Conservation (phyloP, 2,888 invertebrate genomes). For the Micoletzkya japonica region DNA sequence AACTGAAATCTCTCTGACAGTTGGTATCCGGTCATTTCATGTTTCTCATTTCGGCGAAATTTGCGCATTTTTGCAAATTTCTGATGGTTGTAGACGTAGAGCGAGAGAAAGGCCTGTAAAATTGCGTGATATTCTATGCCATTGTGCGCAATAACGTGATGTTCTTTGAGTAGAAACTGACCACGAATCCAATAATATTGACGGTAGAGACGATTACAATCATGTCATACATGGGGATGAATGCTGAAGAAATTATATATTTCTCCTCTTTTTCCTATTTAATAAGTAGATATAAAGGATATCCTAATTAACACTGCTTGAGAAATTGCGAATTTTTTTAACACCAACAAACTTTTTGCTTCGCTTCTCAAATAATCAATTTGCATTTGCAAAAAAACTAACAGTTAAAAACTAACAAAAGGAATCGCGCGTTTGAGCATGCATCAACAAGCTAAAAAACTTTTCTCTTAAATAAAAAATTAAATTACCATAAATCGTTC, state of each 20-base stretch:
- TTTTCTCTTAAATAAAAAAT: neutral
- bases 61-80: constrained; percentile 16
- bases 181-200: constrained; percentile 11
- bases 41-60: neutral
- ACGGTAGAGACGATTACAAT: neutral
- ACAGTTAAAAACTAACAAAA: too few species aligned
- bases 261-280: neutral
- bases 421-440: too few species aligned
- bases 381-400: too few species aligned
- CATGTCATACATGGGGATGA: neutral
- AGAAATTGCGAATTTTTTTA: too few species aligned
- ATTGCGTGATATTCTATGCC: neutral
- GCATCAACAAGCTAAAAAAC: too few species aligned
- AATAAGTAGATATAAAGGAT: too few species aligned
- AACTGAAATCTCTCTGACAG: constrained; percentile 17
- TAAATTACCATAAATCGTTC: constrained; percentile 1
- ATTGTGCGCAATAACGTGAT: neutral
- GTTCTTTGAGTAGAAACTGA: neutral
- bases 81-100: constrained; percentile 2
- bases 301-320: too few species aligned
- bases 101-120: constrained; percentile 10
- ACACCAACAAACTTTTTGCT: too few species aligned
- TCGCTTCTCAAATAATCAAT: too few species aligned
- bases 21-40: constrained; percentile 11
- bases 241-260: neutral